These are phyloP conservation scores for Temnothorax longispinosus DNA, from an alignment of 1,140 invertebrate genomes.

Conservation along the genomic window DNA sequence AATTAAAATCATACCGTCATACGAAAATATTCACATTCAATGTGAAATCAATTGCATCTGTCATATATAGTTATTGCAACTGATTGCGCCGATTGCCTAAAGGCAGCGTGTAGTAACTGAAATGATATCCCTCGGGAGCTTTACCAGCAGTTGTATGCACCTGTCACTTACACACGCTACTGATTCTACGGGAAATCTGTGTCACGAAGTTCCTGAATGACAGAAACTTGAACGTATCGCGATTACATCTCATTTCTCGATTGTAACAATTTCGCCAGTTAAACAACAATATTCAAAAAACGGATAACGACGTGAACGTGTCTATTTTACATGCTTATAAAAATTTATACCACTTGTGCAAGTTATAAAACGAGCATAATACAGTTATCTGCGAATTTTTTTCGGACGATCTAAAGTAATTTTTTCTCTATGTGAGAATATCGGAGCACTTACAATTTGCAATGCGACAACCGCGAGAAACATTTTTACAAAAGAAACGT, in stretches of 20 bases:
- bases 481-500: neutral
- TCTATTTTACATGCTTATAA: neutral
- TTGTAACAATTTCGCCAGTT: neutral
- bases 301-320: neutral
- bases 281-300: neutral
- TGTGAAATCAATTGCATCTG: slow-evolving; percentile 30
- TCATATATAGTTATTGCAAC: slow-evolving; percentile 3
- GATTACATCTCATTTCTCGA: slow-evolving; percentile 5
- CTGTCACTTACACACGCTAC: neutral
- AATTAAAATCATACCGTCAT: slow-evolving; percentile 15
- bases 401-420: neutral
- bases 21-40: slow-evolving; percentile 30
- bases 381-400: neutral
- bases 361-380: neutral
- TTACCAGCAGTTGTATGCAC: neutral
- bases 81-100: neutral
- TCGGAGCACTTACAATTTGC: no score
- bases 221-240: neutral
- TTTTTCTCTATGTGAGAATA: neutral
- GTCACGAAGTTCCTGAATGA: neutral
- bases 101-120: neutral
- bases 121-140: neutral
- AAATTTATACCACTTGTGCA: neutral
- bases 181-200: neutral
- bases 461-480: neutral